Base-by-base conservation (phyloP, 2,888 invertebrate genomes). In the Nineta flava region DNA sequence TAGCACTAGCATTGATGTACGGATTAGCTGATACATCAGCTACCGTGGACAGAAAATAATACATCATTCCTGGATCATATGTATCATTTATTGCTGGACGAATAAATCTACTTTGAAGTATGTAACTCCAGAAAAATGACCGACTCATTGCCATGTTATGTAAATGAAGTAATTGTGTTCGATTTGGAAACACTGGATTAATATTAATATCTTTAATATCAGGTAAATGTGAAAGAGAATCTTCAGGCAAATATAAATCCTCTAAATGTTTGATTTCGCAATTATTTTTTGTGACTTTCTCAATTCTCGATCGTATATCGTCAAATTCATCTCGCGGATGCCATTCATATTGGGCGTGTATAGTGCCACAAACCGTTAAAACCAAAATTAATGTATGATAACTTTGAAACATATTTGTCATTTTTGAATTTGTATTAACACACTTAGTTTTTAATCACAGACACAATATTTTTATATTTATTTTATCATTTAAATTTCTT, bases 1-100 rank as follows among this genome's bases (percentile, higher is more conserved):
- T 77, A 0, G 93, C 84, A 64, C 92, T 92, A 49, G 93, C 87
- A 62, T 94, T 94, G 54, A 94, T 85, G 57, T 85, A 83, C 0
- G 87, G 85, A 67, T 93, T 95, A 0, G 94, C 79, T 0, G 95
- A 87, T 0, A 97, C 88, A 65, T 97, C 96, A 0, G 97, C 94
- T 1, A 94, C 87, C 0, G 92, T 85, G 0, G 95, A 94, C 42
- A 96, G 70, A 63, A 94, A 93, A 61, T 93, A 93, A 62, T 96
- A 96, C 91, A 95, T 92, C 83, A 97, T 90, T 49, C 96, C 96
- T 0, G 96, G 96, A 68, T 96, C 95, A 58, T 91, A 90, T 0
- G 91, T 88, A 60, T 91, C 90, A 62, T 90, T 91, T 17, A 87
- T 88, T 1, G 87, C 88, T 0, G 91, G 91, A 26, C 91, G 73